These are phyloP conservation scores for Ernsta delagoae DNA, from an alignment of 2,888 invertebrate genomes.

Conservation along the genomic window DNA sequence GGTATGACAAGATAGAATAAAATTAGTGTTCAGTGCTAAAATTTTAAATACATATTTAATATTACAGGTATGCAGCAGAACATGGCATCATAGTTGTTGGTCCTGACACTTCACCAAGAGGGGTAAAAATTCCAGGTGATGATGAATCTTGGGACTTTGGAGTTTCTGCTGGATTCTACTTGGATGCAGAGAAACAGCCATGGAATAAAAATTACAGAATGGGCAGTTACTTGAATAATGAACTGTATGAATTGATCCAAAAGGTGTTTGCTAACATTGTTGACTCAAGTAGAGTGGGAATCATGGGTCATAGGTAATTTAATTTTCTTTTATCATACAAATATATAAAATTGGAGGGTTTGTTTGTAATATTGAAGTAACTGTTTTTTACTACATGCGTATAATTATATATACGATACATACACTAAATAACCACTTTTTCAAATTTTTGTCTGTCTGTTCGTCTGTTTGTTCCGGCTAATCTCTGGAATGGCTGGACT, in stretches of 20 bases:
- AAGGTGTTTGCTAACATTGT: slow-evolving; percentile 87
- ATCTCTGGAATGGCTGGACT: too few relatives aligned
- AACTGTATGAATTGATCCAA: slow-evolving; percentile 90
- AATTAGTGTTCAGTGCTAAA: too few relatives aligned
- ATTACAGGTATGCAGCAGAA: slow-evolving; percentile 90
- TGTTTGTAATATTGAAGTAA: too few relatives aligned
- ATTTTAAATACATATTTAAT: too few relatives aligned
- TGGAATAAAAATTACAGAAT: slow-evolving; percentile 97
- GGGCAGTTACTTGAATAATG: slow-evolving; percentile 97
- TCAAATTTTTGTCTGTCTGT: too few relatives aligned
- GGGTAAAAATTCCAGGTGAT: slow-evolving; percentile 95
- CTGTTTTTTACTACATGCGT: too few relatives aligned
- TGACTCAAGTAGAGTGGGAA: slow-evolving; percentile 86
- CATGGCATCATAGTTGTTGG: slow-evolving; percentile 94
- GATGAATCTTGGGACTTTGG: slow-evolving; percentile 98
- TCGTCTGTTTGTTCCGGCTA: too few relatives aligned
- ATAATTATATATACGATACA: too few relatives aligned
- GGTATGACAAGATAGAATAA: too few relatives aligned
- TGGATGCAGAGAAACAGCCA: slow-evolving; percentile 95
- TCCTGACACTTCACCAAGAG: slow-evolving; percentile 98
- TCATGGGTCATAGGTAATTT: slow-evolving; percentile 91
- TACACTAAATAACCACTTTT: too few relatives aligned
- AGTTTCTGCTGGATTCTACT: slow-evolving; percentile 97
- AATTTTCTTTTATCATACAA: slow-evolving; percentile 1
- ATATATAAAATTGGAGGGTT: too few relatives aligned